phyloP scores from a whole-genome alignment of 2,797 vertebrate species.

The Liparis tanakae region DNA sequence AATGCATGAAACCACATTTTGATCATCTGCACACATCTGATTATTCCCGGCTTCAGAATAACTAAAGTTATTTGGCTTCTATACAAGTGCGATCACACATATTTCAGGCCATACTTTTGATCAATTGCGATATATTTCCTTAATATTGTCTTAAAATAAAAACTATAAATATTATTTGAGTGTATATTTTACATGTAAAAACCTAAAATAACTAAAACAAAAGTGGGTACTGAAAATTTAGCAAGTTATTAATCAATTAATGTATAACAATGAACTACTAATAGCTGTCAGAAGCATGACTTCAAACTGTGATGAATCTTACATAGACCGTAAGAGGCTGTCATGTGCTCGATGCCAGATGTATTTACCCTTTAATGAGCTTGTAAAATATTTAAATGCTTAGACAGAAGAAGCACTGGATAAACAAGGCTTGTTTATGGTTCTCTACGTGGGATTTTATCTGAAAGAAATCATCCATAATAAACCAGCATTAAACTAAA shows the following conservation, averaged over 20 bases:
- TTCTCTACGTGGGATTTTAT: neutral
- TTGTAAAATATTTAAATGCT: conserved; percentile 11
- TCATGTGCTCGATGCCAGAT: neutral
- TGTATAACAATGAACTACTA: neutral
- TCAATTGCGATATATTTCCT: too few species aligned
- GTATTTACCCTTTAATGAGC: neutral
- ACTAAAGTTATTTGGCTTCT: neutral
- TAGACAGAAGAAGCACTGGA: neutral
- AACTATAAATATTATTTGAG: neutral
- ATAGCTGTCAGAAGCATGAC: neutral
- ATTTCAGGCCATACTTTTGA: neutral
- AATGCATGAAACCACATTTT: neutral
- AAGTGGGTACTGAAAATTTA: neutral
- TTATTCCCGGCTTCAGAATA: neutral
- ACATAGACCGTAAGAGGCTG: neutral
- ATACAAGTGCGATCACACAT: neutral
- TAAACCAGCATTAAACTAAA: neutral
- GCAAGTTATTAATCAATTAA: neutral
- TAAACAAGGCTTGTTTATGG: neutral
- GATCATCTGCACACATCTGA: neutral
- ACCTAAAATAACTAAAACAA: too few species aligned
- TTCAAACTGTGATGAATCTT: neutral
- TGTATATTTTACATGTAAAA: neutral
- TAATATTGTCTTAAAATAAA: neutral
- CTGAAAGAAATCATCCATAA: neutral